A percentile compares a stretch with the other conserved stretches of the same genome.
These are phyloP conservation scores for Halisarca cf. caerulea DNA, from an alignment of 37 sponge, comb jelly and placozoan species.

Conservation along the genomic window DNA sequence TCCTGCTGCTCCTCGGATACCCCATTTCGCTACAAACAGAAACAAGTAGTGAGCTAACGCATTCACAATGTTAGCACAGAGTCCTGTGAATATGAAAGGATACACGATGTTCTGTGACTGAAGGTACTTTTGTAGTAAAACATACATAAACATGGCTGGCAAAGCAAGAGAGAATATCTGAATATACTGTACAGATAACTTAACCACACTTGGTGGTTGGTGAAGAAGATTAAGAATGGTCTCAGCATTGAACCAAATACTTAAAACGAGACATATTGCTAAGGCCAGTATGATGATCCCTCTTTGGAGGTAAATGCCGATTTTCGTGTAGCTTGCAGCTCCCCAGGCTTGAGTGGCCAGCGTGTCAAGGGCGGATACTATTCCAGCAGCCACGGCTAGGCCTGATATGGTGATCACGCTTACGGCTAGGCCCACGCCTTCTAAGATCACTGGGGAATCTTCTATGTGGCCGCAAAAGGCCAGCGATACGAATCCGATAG, in stretches of 20 bases:
- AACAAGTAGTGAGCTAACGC: constrained; percentile 33
- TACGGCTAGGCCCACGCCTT: background rate
- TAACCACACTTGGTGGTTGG: constrained; percentile 60
- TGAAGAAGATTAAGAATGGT: constrained; percentile 54
- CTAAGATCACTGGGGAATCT: background rate
- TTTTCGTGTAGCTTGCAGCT: background rate
- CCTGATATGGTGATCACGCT: background rate
- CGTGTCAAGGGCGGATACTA: background rate
- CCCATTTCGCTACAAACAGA: constrained; percentile 34
- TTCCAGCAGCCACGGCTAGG: background rate
- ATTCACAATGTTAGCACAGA: constrained; percentile 24
- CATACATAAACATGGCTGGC: constrained; percentile 3
- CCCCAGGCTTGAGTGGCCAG: constrained; percentile 13
- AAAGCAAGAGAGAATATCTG: background rate
- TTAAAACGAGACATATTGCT: constrained; percentile 17
- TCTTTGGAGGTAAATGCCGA: background rate
- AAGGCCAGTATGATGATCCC: constrained; percentile 21
- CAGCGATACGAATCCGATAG: constrained; percentile 14
- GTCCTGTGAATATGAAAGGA: constrained; percentile 46
- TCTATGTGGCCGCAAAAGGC: constrained; percentile 13
- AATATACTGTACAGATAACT: constrained; percentile 5
- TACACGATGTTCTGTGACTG: constrained; percentile 66
- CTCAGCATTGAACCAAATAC: constrained; percentile 57
- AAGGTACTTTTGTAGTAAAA: constrained; percentile 51
- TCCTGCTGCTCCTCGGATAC: constrained; percentile 28